Conservation (phyloP, 2,113 vertebrate genomes). For the Taurulus bubalis region DNA sequence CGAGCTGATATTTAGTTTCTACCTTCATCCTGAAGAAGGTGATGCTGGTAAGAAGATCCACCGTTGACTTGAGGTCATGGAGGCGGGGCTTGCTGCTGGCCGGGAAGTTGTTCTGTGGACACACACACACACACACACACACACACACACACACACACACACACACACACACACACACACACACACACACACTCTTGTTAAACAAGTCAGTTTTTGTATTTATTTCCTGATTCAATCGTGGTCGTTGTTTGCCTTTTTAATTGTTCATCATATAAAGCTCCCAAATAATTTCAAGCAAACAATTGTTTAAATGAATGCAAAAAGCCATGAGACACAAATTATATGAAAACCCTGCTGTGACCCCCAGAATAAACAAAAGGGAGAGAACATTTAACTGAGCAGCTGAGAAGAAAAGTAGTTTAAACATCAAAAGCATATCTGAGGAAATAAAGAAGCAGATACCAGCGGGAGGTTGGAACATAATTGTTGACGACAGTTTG, state of each 20-base stretch:
- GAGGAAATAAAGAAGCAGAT: not conserved
- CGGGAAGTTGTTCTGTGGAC: constrained; percentile 94
- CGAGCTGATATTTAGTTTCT: not conserved
- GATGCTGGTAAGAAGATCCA: constrained; percentile 98
- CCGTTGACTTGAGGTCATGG: constrained; percentile 94
- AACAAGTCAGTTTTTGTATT: not conserved
- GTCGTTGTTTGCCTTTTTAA: not conserved
- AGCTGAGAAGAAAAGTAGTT: not conserved
- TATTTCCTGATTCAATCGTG: not conserved
- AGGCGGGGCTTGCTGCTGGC: constrained; percentile 91
- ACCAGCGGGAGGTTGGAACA: not conserved
- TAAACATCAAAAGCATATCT: constrained; percentile 3
- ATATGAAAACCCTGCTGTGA: not conserved
- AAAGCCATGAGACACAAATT: not conserved
- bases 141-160: constrained; percentile 9
- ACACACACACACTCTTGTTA: constrained; percentile 36
- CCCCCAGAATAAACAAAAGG: not conserved
- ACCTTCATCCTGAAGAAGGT: constrained; percentile 99
- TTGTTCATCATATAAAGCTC: not conserved
- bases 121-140: constrained; percentile 45
- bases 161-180: constrained; percentile 41
- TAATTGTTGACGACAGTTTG: not conserved
- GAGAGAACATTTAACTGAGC: not conserved
- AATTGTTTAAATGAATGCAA: not conserved
- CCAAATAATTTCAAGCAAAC: not conserved